Evolutionary conservation across 2,797 vertebrate species (phyloP).

Genomic region (Poecilia gillii): DNA sequence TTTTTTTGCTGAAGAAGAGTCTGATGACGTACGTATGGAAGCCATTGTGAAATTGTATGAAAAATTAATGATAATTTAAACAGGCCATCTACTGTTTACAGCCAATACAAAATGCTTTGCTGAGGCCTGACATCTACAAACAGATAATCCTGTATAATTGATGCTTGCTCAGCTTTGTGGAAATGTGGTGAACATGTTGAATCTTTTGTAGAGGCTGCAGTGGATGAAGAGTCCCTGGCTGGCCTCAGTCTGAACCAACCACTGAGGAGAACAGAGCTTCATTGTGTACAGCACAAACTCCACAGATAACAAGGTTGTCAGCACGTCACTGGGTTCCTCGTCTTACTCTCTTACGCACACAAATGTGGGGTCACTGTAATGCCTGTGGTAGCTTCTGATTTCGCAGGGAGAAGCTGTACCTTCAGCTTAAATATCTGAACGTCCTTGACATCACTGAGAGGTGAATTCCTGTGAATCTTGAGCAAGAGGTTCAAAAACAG

Average conservation of each 20-base stretch:
- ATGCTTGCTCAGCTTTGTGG: constrained; percentile 42
- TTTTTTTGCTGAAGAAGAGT: neutral
- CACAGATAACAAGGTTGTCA: constrained; percentile 62
- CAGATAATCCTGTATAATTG: neutral
- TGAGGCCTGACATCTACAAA: constrained; percentile 5
- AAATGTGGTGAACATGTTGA: constrained; percentile 50
- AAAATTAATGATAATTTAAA: neutral
- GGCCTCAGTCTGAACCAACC: constrained; percentile 39
- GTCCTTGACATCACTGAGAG: neutral
- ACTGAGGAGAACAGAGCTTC: constrained; percentile 60
- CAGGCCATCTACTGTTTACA: neutral
- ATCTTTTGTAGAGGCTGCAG: constrained; percentile 34
- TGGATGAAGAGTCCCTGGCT: constrained; percentile 52
- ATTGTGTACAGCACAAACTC: constrained; percentile 61
- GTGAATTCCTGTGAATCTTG: neutral
- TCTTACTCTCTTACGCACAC: constrained; percentile 26
- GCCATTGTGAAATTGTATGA: neutral
- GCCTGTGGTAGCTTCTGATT: neutral
- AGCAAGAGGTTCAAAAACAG: neutral
- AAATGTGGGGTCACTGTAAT: neutral
- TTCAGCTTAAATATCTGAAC: neutral
- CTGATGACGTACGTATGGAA: neutral
- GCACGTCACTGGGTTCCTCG: constrained; percentile 57
- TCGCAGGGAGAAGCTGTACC: neutral
- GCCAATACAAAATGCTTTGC: neutral